A percentile compares a stretch with the other conserved stretches of the same genome.
phyloP scores from a whole-genome alignment of 1,140 invertebrate species.

The Trichogramma pretiosum region DNA sequence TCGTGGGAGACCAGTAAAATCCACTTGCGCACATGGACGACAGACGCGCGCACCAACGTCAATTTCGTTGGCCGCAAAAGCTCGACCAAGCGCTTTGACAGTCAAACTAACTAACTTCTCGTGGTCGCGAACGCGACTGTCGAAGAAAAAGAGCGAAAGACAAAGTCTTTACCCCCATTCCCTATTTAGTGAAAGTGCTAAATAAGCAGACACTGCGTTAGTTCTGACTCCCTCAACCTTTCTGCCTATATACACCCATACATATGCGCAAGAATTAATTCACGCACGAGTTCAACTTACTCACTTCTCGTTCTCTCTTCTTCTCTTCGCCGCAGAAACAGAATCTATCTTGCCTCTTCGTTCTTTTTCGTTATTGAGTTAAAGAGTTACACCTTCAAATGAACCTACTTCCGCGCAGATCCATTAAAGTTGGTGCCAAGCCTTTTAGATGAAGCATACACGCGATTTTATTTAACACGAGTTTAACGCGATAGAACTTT shows the following conservation, averaged over 20 bases:
- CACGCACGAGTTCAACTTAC: no score
- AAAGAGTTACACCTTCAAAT: constrained; percentile 6
- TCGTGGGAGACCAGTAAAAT: constrained; percentile 2
- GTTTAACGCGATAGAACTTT: neutral
- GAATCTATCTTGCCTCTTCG: neutral
- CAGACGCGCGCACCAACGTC: no score
- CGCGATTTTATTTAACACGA: neutral
- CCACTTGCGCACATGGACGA: no score
- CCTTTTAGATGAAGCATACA: no score
- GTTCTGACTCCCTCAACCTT: no score
- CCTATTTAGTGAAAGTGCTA: neutral
- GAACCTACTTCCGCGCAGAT: neutral
- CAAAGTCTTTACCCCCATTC: no score
- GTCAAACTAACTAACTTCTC: constrained; percentile 13
- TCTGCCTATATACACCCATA: no score
- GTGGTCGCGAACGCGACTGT: neutral
- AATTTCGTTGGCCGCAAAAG: constrained; percentile 7
- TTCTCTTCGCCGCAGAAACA: no score
- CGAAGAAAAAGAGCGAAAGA: constrained; percentile 3
- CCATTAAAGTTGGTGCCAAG: constrained; percentile 4
- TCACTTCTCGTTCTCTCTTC: no score
- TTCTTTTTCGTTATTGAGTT: constrained; percentile 8
- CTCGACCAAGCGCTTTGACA: neutral
- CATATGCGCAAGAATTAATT: no score
- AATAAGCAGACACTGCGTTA: neutral